phyloP scores from a whole-genome alignment of 1,140 invertebrate species.

The Bombus waltoni region DNA sequence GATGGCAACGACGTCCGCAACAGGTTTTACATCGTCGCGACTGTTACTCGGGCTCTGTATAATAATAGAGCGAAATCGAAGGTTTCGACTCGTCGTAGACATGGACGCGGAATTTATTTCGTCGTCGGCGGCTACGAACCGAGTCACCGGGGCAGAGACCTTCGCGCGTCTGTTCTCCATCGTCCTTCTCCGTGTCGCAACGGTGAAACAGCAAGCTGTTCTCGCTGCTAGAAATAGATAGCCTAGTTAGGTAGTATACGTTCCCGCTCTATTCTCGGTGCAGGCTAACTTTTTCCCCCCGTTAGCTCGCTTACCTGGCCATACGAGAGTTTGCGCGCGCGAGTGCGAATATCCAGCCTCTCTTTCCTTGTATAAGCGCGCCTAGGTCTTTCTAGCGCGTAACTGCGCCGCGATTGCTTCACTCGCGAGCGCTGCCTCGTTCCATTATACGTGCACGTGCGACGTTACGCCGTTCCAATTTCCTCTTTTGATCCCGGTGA shows the following conservation, averaged over 20 bases:
- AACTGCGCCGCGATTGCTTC: constrained; percentile 54
- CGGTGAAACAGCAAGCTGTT: constrained; percentile 58
- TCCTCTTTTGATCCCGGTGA: not conserved
- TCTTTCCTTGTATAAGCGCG: constrained; percentile 2
- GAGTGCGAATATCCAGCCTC: constrained; percentile 1
- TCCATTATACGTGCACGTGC: constrained; percentile 45
- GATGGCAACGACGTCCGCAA: too few relatives aligned
- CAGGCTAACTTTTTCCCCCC: constrained; percentile 55
- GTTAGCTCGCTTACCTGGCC: constrained; percentile 34
- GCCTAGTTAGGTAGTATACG: constrained; percentile 69
- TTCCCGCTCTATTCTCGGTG: constrained; percentile 66
- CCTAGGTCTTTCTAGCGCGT: constrained; percentile 53
- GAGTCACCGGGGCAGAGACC: constrained; percentile 58
- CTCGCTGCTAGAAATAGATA: constrained; percentile 69
- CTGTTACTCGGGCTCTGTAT: constrained; percentile 17
- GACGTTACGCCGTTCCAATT: constrained; percentile 43
- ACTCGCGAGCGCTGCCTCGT: constrained; percentile 34
- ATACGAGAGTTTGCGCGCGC: not conserved
- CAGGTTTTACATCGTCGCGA: not conserved
- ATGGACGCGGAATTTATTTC: constrained; percentile 50
- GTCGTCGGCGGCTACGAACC: constrained; percentile 28
- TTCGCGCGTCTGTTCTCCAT: constrained; percentile 56
- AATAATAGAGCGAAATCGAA: constrained; percentile 55
- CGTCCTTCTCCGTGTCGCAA: constrained; percentile 66
- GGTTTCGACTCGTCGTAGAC: constrained; percentile 41